Base-by-base conservation (phyloP, 1,140 invertebrate species). In the Diploscapter pachys region DNA sequence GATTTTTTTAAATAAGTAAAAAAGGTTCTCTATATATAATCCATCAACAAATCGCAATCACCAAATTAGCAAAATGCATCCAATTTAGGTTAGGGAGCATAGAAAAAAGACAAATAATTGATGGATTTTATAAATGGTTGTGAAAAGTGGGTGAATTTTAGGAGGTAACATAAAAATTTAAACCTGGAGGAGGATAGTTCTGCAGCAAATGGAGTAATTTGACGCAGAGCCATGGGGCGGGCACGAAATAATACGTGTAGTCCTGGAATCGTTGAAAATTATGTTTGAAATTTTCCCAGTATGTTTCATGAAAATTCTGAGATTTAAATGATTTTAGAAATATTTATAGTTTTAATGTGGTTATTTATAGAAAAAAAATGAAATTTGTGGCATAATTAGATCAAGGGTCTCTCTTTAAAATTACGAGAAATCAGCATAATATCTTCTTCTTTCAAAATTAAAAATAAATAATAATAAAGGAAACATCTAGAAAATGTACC, bases 171-270 rank as follows among this genome's bases (percentile, higher is more conserved):
- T 92, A 92, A 85, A 31, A 31, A 31, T 31, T 31, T n/a, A n/a
- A 31, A 31, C 31, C 31, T 31, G 95, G 94, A 51, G 96, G 95
- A 73, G 94, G 95, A 86, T 99, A 99, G 86, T 99, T 99, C 88
- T 99, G 97, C 74, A 99, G 88, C 70, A 99, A 89, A 80, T 95
- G 89, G 72, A 99, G 88, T 65, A 99, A 88, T 89, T 99, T 99
- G 3, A 99, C 96, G 71, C 95, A 98, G 2, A 99, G 89, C 97
- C 97, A 99, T 9, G 97, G 97, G 52, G 97, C 97, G 75, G 97
- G 96, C 56, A 99, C 96, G 90, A 99, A 99, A 85, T 99, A 99
- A 87, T 99, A 99, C 0, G 97, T 99, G 86, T 99, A 99, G 87
- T 99, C 97, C 90, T 94, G 88, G 31, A 31, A 31, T 31, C 31